Evolutionary conservation across 2,797 vertebrate species (phyloP).

Genomic region (Amniataba percoides): DNA sequence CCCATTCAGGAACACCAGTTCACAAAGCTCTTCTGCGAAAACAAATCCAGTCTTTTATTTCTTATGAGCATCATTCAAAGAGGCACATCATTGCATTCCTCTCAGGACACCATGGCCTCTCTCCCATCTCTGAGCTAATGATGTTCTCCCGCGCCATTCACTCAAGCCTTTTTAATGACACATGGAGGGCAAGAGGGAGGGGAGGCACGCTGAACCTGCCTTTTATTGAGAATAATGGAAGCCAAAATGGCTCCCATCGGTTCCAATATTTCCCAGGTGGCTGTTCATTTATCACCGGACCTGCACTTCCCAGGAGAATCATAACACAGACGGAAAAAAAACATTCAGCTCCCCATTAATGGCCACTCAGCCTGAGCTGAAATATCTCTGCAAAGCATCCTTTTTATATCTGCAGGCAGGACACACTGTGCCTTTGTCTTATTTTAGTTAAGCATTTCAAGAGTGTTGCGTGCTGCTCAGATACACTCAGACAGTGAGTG

Average conservation of each 20-base stretch:
- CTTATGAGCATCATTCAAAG: constrained; percentile 44
- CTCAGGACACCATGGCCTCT: constrained; percentile 47
- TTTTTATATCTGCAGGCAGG: constrained; percentile 35
- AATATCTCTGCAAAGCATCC: constrained; percentile 50
- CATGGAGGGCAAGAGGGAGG: constrained; percentile 20
- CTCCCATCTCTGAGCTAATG: constrained; percentile 70
- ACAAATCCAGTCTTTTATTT: constrained; percentile 34
- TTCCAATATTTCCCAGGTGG: constrained; percentile 75
- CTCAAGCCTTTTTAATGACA: constrained; percentile 65
- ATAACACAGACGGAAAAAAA: constrained; percentile 54
- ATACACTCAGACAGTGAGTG: not conserved
- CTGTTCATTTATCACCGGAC: constrained; percentile 73
- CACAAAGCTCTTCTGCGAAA: constrained; percentile 28
- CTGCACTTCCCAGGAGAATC: constrained; percentile 59
- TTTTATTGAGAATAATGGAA: constrained; percentile 81
- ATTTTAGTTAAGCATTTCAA: constrained; percentile 36
- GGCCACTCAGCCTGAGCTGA: constrained; percentile 58
- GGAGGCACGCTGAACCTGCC: constrained; percentile 62
- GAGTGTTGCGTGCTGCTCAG: not conserved
- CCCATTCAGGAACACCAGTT: constrained; percentile 14
- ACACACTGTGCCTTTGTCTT: constrained; percentile 39
- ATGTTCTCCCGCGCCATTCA: constrained; percentile 50
- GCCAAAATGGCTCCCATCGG: constrained; percentile 72
- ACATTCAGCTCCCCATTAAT: constrained; percentile 61
- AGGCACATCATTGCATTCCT: constrained; percentile 55